Base-by-base conservation (phyloP, 2,888 invertebrate genomes). In the Drosophila pseudotakahashii region DNA sequence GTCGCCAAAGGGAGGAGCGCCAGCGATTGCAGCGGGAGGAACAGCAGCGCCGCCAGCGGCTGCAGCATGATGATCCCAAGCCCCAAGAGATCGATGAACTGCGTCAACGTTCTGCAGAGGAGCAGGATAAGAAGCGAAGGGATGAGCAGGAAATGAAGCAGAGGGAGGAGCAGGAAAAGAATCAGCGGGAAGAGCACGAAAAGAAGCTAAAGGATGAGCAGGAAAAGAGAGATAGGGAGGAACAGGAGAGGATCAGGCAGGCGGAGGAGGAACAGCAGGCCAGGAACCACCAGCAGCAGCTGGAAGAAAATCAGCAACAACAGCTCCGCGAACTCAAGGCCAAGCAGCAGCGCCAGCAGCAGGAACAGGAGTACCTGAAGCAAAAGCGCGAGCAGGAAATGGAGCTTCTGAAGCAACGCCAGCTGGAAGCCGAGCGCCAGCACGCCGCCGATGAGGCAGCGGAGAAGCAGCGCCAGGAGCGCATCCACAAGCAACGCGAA, bases 401-500 rank as follows among this genome's bases (percentile, higher is more conserved):
- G 36, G 77, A 88, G 19, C 66, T 58, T 10, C 67, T 90, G 52
- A 85, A 82, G 44, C 71, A 75, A 14, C 75, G 83, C 19, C 82
- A 85, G 6, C 80, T 63, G 1, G 78, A 79, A 1, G 88, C 88
- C 13, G 78, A 79, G 11, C 77, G 75, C 13, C 77, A 81, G 58
- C 83, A 71, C 1, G 51, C 54, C 14, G 77, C 72, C 7, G 88
- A 89, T 16, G 79, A 84, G 11, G 88, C 83, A 10, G 82, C 81
- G 0, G 72, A 78, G 58, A 79, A 78, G 2, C 53, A 79, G 54
- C 81, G 89, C 2, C 76, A 78, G 26, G 72, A 84, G n/a, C 85
- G 87, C 11, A 59, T 90, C 14, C 66, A 77, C 48, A 84, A 76
- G 19, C 81, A 86, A 30, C 83, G 79, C 0, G 80, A 89, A 36